These are phyloP conservation scores for Eudiplozoon nipponicum DNA, from an alignment of 2,888 invertebrate species.

Conservation along the genomic window DNA sequence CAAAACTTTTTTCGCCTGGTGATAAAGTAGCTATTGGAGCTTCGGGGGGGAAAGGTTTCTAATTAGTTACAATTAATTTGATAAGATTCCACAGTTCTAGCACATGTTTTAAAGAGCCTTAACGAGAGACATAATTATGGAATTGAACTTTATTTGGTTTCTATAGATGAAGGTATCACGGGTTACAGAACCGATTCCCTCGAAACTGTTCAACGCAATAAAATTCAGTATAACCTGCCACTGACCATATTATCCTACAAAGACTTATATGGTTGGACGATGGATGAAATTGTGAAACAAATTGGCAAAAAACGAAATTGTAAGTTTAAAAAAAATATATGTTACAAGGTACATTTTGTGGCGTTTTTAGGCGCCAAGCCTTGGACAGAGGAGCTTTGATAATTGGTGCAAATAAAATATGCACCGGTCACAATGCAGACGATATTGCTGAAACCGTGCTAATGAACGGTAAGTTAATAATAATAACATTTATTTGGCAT, in stretches of 20 bases:
- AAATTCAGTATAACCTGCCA: slow-evolving; percentile 62
- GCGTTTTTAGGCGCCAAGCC: slow-evolving; percentile 57
- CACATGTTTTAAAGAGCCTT: slow-evolving; percentile 55
- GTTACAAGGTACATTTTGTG: slow-evolving; percentile 30
- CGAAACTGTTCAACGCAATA: slow-evolving; percentile 68
- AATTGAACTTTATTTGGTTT: slow-evolving; percentile 52
- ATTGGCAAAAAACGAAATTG: slow-evolving; percentile 62
- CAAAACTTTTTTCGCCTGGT: slow-evolving; percentile 45
- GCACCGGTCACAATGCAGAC: slow-evolving; percentile 38
- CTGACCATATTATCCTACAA: slow-evolving; percentile 76
- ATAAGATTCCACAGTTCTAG: slow-evolving; percentile 70
- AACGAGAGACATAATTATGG: slow-evolving; percentile 66
- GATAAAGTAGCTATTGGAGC: slow-evolving; percentile 67
- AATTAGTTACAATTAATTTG: no score
- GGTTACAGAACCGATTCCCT: slow-evolving; percentile 64
- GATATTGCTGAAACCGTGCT: slow-evolving; percentile 90
- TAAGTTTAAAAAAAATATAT: slow-evolving; percentile 19
- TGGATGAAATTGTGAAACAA: slow-evolving; percentile 54
- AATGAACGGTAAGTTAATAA: slow-evolving; percentile 41
- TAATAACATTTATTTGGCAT: slow-evolving; percentile 3
- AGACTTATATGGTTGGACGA: slow-evolving; percentile 84
- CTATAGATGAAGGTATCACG: slow-evolving; percentile 90
- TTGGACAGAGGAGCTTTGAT: slow-evolving; percentile 64
- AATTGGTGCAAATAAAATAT: slow-evolving; percentile 58
- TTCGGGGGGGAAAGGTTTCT: slow-evolving; percentile 30